Evolutionary conservation across 1,140 invertebrate species (phyloP), one percentile per base, ranked within the genome.

Genomic region (Drosophila pallidifrons): DNA sequence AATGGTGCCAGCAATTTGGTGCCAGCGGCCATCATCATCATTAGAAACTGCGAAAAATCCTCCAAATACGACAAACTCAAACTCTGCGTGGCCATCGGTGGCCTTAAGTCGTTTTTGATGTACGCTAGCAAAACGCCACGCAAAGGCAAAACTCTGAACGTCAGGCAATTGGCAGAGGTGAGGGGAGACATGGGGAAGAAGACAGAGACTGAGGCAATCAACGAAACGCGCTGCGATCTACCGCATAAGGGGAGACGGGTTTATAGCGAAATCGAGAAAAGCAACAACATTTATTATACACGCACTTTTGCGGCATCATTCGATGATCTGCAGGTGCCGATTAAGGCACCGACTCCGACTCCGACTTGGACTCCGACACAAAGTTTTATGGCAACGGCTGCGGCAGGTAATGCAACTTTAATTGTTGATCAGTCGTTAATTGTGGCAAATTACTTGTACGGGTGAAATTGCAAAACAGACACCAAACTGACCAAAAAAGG

Each of bases 401-500:
- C 60, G 60, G 52, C 65, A 58, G 82, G 65, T 85, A 86, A 85
- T 85, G 82, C 82, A 86, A 81, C 66, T 85, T 85, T 85, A 85
- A 85, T 85, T 85, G 82, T 71, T 74, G 82, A 85, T 85, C 82
- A 81, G 78, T 78, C 82, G 82, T 86, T 85, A 85, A 85, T 85
- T 85, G 82, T 86, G 69, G 82, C 82, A 85, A 85, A 81, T 85
- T 86, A 75, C 78, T 65, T 55, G 63, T 5, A 16, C 47, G 70
- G 52, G 58, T 63, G 73, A 83, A 82, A 82, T 82, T 58, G 80
- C 66, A 46, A 78, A 66, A 76, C 63, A 57, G 81, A 76, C 61
- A 49, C 54, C 13, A 45, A 6, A 54, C 5, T n/a, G 7, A 46
- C 63, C 30, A 54, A 83, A 25, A 83, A 83, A 81, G 64, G 64